Conservation (phyloP, 2,113 vertebrate species). For the Erythrolamprus reginae region DNA sequence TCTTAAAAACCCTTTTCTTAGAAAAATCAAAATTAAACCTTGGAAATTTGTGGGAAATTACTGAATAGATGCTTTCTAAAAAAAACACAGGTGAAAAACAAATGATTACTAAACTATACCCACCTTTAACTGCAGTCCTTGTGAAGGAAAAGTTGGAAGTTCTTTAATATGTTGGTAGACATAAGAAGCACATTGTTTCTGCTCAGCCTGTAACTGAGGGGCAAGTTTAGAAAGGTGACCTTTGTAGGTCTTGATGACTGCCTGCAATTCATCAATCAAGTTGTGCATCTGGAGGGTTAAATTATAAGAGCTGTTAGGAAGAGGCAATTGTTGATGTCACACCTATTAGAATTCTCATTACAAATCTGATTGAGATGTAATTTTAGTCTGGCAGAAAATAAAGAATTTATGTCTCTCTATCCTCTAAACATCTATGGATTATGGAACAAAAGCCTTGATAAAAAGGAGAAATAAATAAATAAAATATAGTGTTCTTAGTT, state of each 20-base stretch:
- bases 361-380: background rate
- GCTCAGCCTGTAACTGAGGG: slow-evolving; percentile 50
- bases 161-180: slow-evolving; percentile 44
- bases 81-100: background rate
- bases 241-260: slow-evolving; percentile 56
- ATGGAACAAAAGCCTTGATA: background rate
- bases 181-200: slow-evolving; percentile 45
- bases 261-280: slow-evolving; percentile 57
- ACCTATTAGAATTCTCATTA: slow-evolving; percentile 55
- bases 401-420: accelerated
- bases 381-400: background rate
- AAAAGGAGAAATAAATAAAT: background rate
- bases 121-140: slow-evolving; percentile 45
- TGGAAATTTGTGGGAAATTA: background rate
- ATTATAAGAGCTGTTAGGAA: slow-evolving; percentile 47
- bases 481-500: background rate
- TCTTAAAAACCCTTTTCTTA: background rate
- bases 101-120: slow-evolving; percentile 22
- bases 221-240: slow-evolving; percentile 49
- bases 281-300: slow-evolving; percentile 58
- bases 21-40: background rate
- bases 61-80: background rate
- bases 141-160: slow-evolving; percentile 16
- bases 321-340: slow-evolving; percentile 62
- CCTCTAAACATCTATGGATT: background rate